Base-by-base conservation (phyloP, 2,888 invertebrate species). In the Beris chalybata region DNA sequence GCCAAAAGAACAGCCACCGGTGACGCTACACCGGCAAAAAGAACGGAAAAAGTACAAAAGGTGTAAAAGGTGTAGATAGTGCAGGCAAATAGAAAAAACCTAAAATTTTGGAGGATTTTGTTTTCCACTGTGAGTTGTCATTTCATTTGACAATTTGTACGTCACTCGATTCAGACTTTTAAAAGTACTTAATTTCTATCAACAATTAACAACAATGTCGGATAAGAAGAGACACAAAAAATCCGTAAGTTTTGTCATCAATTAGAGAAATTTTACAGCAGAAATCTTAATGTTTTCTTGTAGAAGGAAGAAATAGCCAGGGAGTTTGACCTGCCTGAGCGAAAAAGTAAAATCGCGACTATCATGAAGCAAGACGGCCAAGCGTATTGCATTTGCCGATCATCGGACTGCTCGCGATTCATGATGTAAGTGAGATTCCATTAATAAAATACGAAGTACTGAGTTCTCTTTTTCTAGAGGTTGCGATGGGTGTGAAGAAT, bases 401-500 rank as follows among this genome's bases (percentile, higher is more conserved):
- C 95, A 6, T 92, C 95, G 0, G 97, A 97, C 77, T 93, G 94
- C 72, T 93, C 92, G 1, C 85, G 96, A 57, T 97, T 97, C 81
- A 97, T 97, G 97, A 97, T 97, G 92, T 93, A 81, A 84, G 87
- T 81, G 67, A 61, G 9, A 45, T 12, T 22, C 22, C 9, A 44
- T 30, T 45, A 12, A 22, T 53, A n/a, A 11, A 31, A 12, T 6
- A 2, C 38, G 29, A 29, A 13, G n/a, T 12, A 1, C 4, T 11
- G 5, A 13, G 5, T 5, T 47, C 12, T 47, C 47, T 12, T 65
- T 70, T 82, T 77, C 4, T 75, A 93, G 93, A 79, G 95, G 93
- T 45, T 98, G 98, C 81, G 98, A 98, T 79, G 87, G 92, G 12
- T 98, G 98, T 78, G 95, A 97, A 79, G 97, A 97, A 81, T 98